phyloP scores from a whole-genome alignment of 1,140 invertebrate genomes.

The Tachypleus tridentatus region DNA sequence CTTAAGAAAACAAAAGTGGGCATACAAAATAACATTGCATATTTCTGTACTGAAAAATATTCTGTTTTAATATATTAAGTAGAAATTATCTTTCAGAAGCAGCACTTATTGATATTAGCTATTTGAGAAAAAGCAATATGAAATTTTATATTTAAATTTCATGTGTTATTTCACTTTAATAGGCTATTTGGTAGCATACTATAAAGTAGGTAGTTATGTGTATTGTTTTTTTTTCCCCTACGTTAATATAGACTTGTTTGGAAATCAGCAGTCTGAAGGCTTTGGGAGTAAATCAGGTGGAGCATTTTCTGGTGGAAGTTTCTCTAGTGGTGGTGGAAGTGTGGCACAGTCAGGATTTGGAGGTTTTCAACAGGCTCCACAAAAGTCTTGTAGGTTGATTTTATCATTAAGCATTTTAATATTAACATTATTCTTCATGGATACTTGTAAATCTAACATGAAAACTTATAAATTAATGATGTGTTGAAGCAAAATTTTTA shows the following conservation, averaged over 20 bases:
- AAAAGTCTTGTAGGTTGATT: constrained; percentile 9
- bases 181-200: too few species aligned
- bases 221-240: background rate
- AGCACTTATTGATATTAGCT: too few species aligned
- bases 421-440: background rate
- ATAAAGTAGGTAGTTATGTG: background rate
- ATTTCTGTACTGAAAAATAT: too few species aligned
- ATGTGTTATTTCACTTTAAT: too few species aligned
- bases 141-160: too few species aligned
- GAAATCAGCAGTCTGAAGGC: constrained; percentile 7
- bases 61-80: too few species aligned
- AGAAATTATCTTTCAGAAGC: too few species aligned
- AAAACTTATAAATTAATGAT: too few species aligned
- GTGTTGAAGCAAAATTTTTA: background rate
- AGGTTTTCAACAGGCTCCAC: constrained; percentile 18
- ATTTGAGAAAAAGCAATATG: too few species aligned
- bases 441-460: too few species aligned
- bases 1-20: too few species aligned
- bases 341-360: constrained; percentile 20
- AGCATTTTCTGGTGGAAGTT: constrained; percentile 13
- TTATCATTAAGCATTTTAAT: constrained; percentile 1
- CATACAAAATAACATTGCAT: too few species aligned
- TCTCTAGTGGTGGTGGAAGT: constrained; percentile 13
- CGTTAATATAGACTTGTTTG: constrained; percentile 19
- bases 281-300: constrained; percentile 9